These are phyloP conservation scores for Cisticola juncidis DNA, from an alignment of 2,113 vertebrate genomes.

Conservation along the genomic window DNA sequence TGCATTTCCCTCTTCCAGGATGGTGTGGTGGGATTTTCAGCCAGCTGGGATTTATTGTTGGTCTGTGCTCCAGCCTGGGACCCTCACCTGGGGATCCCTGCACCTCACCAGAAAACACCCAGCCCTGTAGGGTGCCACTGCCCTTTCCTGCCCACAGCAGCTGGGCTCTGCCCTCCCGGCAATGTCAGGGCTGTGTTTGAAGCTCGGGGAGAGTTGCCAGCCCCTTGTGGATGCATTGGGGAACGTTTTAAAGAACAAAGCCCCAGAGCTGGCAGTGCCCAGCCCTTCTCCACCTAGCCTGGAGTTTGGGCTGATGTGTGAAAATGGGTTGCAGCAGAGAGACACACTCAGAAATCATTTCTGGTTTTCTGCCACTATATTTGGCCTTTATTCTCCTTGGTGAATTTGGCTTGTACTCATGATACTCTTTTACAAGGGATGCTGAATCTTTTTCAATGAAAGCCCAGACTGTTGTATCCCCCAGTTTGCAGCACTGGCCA, in stretches of 20 bases:
- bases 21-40: not conserved
- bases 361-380: not conserved
- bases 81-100: not conserved
- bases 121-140: rapidly evolving
- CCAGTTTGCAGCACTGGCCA: not conserved
- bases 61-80: not conserved
- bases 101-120: not conserved
- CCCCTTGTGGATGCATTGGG: rapidly evolving
- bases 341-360: not conserved
- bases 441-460: no score
- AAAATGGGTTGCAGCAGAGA: rapidly evolving
- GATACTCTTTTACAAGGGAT: not conserved
- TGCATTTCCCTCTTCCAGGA: not conserved
- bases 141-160: not conserved
- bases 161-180: not conserved
- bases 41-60: not conserved
- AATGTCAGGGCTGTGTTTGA: not conserved
- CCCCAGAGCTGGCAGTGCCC: not conserved
- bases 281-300: not conserved
- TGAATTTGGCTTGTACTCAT: not conserved
- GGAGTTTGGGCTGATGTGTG: not conserved
- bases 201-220: rapidly evolving
- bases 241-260: not conserved
- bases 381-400: not conserved
- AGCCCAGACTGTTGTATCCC: not conserved